These are phyloP conservation scores for Luscinia megarhynchos DNA, from an alignment of 2,797 vertebrate species.

Conservation along the genomic window DNA sequence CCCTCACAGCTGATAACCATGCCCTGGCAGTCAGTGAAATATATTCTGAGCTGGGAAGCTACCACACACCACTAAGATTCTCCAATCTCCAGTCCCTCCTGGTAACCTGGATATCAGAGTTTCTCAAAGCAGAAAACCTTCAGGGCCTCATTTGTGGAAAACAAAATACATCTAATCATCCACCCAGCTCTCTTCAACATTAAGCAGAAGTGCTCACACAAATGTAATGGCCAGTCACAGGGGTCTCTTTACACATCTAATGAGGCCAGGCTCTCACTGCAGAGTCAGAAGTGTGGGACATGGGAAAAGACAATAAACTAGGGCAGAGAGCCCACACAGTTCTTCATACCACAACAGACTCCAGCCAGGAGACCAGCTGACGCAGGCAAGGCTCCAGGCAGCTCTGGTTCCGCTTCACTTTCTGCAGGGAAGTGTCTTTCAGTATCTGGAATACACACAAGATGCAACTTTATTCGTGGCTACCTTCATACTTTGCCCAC, in stretches of 20 bases:
- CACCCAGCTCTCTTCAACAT: background rate
- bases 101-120: background rate
- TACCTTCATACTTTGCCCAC: background rate
- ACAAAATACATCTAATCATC: background rate
- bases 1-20: background rate
- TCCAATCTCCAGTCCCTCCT: background rate
- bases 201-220: background rate
- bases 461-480: background rate
- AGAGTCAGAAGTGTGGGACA: background rate
- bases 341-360: conserved; percentile 90
- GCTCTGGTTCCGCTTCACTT: conserved; percentile 98
- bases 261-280: background rate
- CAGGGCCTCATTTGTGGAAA: background rate
- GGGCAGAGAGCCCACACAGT: background rate
- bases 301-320: background rate
- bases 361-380: conserved; percentile 94
- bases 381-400: conserved; percentile 96
- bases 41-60: background rate
- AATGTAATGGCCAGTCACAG: background rate
- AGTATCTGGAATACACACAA: conserved; percentile 83
- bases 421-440: conserved; percentile 96
- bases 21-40: background rate
- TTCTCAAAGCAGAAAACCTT: conserved; percentile 1
- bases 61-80: background rate
- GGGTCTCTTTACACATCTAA: conserved; percentile 8